phyloP scores from a whole-genome alignment of 1,140 invertebrate species.

The Linepithema humile region DNA sequence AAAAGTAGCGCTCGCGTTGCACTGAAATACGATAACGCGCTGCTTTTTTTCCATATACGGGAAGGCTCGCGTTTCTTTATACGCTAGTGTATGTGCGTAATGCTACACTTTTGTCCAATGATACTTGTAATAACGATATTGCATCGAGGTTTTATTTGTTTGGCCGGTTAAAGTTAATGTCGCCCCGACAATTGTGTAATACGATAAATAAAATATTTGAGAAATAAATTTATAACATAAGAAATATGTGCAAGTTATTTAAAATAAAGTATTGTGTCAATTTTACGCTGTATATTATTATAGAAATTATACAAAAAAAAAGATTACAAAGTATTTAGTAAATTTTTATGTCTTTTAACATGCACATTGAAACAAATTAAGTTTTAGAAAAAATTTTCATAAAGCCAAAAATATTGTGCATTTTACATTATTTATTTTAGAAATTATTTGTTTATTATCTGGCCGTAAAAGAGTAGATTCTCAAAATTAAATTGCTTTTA shows the following conservation, averaged over 20 bases:
- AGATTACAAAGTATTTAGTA: no score
- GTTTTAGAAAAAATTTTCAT: no score
- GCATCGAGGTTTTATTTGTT: neutral
- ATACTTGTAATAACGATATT: slow-evolving; percentile 30
- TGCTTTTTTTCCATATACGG: slow-evolving; percentile 15
- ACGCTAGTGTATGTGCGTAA: slow-evolving; percentile 1
- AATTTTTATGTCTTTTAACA: no score
- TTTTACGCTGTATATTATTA: no score
- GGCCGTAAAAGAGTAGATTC: neutral
- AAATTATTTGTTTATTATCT: neutral
- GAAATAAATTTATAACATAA: no score
- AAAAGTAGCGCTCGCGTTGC: slow-evolving; percentile 32
- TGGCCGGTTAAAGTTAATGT: neutral
- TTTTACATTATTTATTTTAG: neutral
- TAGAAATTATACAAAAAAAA: no score
- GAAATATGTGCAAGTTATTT: no score
- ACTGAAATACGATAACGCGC: slow-evolving; percentile 43
- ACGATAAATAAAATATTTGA: neutral
- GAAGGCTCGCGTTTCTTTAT: slow-evolving; percentile 14
- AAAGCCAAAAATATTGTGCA: neutral
- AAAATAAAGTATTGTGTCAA: no score
- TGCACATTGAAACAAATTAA: no score
- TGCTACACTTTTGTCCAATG: neutral
- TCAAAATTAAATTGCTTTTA: neutral
- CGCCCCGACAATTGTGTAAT: no score